A percentile compares a stretch with the other conserved stretches of the same genome.
phyloP scores from a whole-genome alignment of 2,797 vertebrate genomes.

The Percopsis omiscomaycus region DNA sequence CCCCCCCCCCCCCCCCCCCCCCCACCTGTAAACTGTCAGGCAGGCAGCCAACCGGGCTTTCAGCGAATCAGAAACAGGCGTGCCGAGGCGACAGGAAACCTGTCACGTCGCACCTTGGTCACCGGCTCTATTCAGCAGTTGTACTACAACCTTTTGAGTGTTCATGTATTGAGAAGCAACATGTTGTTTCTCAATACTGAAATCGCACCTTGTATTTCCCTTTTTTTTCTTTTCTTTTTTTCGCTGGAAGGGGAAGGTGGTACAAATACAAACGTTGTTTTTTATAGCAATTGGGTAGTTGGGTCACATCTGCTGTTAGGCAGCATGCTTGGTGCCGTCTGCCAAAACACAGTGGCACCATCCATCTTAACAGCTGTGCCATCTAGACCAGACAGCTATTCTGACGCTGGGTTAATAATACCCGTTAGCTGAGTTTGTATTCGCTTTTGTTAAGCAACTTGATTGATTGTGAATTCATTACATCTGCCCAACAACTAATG shows the following conservation, averaged over 20 bases:
- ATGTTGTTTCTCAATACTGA: too few species aligned
- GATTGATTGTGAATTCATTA: background rate
- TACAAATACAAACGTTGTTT: background rate
- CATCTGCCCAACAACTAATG: background rate
- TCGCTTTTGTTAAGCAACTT: too few species aligned
- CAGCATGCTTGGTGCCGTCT: background rate
- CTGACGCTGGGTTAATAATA: background rate
- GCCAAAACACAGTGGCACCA: slow-evolving; percentile 23
- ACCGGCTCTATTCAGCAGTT: too few species aligned
- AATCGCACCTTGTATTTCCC: too few species aligned
- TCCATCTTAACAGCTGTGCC: slow-evolving; percentile 35
- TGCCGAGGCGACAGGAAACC: slow-evolving; percentile 22
- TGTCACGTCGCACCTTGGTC: slow-evolving; percentile 29
- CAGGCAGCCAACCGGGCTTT: background rate
- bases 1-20: too few species aligned
- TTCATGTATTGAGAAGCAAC: too few species aligned
- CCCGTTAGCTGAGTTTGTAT: background rate
- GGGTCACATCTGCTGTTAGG: background rate
- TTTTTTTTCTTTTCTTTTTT: background rate
- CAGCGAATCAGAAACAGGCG: slow-evolving; percentile 1
- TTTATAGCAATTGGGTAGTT: background rate
- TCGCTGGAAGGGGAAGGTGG: background rate
- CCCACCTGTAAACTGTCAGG: background rate
- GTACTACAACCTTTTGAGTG: too few species aligned
- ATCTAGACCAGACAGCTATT: slow-evolving; percentile 29